Conservation (phyloP, 2,113 vertebrate species). For the Taxidea taxus region DNA sequence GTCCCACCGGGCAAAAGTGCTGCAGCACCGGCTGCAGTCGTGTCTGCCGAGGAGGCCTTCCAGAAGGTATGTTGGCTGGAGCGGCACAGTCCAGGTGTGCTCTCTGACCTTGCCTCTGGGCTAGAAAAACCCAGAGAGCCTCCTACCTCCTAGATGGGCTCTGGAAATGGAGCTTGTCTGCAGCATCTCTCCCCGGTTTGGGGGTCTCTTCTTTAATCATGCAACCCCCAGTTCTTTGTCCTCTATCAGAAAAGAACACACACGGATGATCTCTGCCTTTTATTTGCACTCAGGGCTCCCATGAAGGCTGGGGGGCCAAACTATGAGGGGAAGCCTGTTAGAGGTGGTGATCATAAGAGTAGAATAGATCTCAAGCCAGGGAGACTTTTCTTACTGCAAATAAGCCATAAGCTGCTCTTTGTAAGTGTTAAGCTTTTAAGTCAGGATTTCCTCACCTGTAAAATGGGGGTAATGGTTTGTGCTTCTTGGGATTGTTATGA, state of each 20-base stretch:
- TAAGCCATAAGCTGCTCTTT: background rate
- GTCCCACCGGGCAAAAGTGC: conserved; percentile 17
- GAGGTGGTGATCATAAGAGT: background rate
- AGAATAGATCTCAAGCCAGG: background rate
- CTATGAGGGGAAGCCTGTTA: background rate
- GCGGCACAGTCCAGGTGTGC: background rate
- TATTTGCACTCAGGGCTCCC: background rate
- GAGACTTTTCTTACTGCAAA: background rate
- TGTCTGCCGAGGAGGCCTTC: background rate
- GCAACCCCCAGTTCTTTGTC: background rate
- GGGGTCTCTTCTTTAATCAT: background rate
- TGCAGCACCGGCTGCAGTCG: background rate
- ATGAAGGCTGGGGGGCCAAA: background rate
- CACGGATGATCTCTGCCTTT: background rate
- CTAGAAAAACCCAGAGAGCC: background rate
- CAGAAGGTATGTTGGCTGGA: background rate
- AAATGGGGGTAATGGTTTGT: background rate
- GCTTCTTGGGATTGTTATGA: background rate
- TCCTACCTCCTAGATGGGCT: background rate
- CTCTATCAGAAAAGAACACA: background rate
- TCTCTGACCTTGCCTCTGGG: background rate
- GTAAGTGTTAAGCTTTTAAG: background rate
- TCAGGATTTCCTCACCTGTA: background rate
- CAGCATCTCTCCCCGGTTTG: background rate
- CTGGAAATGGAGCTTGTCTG: background rate